phyloP scores from a whole-genome alignment of 2,797 vertebrate genomes.

The Holocentrus rufus region DNA sequence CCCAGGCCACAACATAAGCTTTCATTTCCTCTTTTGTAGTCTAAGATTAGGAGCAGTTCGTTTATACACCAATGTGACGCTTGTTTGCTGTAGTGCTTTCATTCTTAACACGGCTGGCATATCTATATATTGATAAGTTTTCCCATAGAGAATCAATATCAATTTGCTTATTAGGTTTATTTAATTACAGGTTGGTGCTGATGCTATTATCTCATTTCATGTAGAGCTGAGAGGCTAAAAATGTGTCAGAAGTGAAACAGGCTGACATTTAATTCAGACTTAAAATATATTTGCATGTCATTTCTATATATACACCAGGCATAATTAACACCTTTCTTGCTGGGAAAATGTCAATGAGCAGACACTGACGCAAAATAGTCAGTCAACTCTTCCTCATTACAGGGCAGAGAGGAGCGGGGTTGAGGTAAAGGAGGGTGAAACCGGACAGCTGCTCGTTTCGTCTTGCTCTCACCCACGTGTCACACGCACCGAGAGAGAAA shows the following conservation, averaged over 20 bases:
- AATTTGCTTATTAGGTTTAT: too few species aligned
- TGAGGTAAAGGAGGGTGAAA: too few species aligned
- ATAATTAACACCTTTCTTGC: background rate
- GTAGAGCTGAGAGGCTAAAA: background rate
- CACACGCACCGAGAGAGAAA: background rate
- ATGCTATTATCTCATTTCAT: background rate
- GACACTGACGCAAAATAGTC: too few species aligned
- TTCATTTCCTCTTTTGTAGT: conserved; percentile 64
- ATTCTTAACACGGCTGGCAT: conserved; percentile 28
- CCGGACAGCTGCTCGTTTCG: background rate
- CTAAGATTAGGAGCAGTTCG: conserved; percentile 41
- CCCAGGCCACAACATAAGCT: background rate
- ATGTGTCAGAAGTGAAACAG: background rate
- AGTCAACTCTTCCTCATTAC: too few species aligned
- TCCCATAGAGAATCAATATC: background rate
- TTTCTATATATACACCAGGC: background rate
- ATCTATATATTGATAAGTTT: conserved; percentile 9
- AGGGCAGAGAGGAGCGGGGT: too few species aligned
- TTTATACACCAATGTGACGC: conserved; percentile 49
- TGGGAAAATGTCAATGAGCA: background rate
- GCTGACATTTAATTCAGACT: background rate
- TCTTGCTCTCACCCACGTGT: background rate
- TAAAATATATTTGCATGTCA: background rate
- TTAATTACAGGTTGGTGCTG: too few species aligned
- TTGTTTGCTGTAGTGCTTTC: conserved; percentile 42